Percentiles rank a stretch among this genome's conserved stretches.
Conservation (phyloP, 2,888 invertebrate species). For the Vanessa cardui region DNA sequence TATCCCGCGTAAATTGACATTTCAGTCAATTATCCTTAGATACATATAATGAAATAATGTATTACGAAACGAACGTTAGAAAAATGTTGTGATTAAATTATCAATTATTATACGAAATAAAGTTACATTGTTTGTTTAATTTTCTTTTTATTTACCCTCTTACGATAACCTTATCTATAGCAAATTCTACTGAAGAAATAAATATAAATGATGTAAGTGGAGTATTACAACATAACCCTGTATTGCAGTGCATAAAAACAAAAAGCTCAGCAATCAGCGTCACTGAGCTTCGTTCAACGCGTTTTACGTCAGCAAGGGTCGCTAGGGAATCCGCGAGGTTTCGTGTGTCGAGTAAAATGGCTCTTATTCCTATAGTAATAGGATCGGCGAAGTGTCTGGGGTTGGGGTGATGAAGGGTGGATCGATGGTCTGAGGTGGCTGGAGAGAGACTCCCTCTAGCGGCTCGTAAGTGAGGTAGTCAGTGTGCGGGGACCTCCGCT, state of each 20-base stretch:
- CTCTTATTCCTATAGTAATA: constrained; percentile 48
- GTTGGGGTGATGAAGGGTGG: constrained; percentile 55
- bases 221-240: constrained; percentile 14
- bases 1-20: constrained; percentile 22
- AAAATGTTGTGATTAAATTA: constrained; percentile 61
- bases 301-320: constrained; percentile 56
- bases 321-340: constrained; percentile 38
- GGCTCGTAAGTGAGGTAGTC: constrained; percentile 47
- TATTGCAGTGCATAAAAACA: constrained; percentile 30
- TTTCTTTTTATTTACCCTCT: constrained; percentile 35
- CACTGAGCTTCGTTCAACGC: constrained; percentile 44
- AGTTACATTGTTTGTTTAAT: constrained; percentile 71
- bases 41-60: constrained; percentile 38
- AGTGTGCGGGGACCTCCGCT: constrained; percentile 60
- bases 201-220: constrained; percentile 5
- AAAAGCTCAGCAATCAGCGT: constrained; percentile 58
- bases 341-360: constrained; percentile 36
- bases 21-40: constrained; percentile 14
- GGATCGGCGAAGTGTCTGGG: constrained; percentile 38
- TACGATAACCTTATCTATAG: not conserved
- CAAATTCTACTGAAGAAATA: not conserved
- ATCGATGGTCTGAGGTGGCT: constrained; percentile 62
- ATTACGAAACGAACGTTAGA: constrained; percentile 47
- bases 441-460: constrained; percentile 59
- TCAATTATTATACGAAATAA: constrained; percentile 58